These are phyloP conservation scores for Pseudotriccus pelzelni DNA, from an alignment of 2,797 vertebrate species.

Conservation along the genomic window DNA sequence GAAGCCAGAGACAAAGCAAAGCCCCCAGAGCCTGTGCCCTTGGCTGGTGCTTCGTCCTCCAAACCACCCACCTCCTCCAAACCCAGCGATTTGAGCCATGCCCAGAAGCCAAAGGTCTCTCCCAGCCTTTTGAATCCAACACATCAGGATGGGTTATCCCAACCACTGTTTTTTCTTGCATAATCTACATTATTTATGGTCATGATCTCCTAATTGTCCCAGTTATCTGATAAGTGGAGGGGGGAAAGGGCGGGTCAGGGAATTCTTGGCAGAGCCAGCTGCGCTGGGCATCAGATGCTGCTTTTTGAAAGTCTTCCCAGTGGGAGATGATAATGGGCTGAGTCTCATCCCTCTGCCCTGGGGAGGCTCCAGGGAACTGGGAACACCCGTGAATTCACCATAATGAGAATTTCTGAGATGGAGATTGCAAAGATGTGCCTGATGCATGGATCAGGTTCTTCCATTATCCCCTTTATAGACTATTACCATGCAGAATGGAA, in stretches of 20 bases:
- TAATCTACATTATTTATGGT: background rate
- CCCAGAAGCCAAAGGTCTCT: background rate
- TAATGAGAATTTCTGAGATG: background rate
- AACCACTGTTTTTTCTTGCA: background rate
- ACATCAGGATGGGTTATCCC: background rate
- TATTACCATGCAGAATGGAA: background rate
- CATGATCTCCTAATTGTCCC: background rate
- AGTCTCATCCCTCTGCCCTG: background rate
- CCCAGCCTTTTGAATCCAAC: background rate
- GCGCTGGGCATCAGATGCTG: background rate
- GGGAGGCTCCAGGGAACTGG: background rate
- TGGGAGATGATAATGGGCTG: background rate
- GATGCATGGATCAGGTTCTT: background rate
- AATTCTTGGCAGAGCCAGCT: background rate
- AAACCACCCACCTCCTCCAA: background rate
- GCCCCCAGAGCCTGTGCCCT: background rate
- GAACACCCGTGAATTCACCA: background rate
- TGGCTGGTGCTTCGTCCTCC: background rate
- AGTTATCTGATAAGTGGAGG: background rate
- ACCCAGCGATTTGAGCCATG: rapidly evolving
- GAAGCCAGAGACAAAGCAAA: background rate
- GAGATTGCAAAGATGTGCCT: background rate
- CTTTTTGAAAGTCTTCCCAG: background rate
- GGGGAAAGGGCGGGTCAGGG: background rate
- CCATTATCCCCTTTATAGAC: background rate